Conservation (phyloP, 2,888 invertebrate species). For the Lymantria monacha region DNA sequence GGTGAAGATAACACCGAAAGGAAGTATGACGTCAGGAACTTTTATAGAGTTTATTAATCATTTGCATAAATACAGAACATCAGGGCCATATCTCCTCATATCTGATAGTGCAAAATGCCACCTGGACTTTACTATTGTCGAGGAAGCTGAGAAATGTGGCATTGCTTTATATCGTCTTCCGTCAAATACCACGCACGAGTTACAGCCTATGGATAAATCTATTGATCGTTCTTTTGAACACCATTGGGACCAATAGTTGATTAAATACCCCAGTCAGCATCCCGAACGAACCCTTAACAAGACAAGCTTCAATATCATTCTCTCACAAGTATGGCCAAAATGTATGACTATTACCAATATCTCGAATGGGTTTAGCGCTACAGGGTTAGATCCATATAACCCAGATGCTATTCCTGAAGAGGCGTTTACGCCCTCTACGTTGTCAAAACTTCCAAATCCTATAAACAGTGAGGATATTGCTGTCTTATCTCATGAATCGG, state of each 20-base stretch:
- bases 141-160: conserved; percentile 19
- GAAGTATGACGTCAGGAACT: conserved; percentile 16
- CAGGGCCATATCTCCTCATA: conserved; percentile 21
- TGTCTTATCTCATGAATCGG: conserved; percentile 3
- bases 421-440: conserved; percentile 20
- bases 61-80: conserved; percentile 19
- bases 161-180: conserved; percentile 24
- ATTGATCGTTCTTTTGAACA: conserved; percentile 25
- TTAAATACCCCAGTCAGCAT: conserved; percentile 15
- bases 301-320: conserved; percentile 19
- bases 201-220: conserved; percentile 28
- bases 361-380: conserved; percentile 21
- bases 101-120: conserved; percentile 23
- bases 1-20: conserved; percentile 19
- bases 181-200: conserved; percentile 22
- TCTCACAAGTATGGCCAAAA: conserved; percentile 20
- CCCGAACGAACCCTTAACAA: conserved; percentile 18
- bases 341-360: conserved; percentile 22
- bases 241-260: conserved; percentile 11
- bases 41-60: conserved; percentile 24
- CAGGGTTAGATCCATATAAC: conserved; percentile 18
- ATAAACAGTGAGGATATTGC: conserved; percentile 19
- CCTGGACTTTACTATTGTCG: conserved; percentile 20
- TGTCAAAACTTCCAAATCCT: conserved; percentile 16
- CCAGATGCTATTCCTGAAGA: conserved; percentile 22